Percentiles rank a stretch among this genome's conserved stretches.
phyloP scores from a whole-genome alignment of 2,888 invertebrate genomes.

The Coronaproctus castanopsis region DNA sequence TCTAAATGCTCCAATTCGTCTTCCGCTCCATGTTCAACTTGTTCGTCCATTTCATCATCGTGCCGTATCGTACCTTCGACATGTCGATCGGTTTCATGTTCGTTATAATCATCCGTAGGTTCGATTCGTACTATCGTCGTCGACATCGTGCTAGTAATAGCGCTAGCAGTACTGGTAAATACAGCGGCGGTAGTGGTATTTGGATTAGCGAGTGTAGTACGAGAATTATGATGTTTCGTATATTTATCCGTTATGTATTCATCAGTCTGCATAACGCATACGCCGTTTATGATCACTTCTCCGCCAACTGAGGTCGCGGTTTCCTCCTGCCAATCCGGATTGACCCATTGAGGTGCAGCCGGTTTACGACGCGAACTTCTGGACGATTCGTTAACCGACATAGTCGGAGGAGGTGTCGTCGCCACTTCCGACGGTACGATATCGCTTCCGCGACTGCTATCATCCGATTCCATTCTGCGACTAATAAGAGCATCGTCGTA shows the following conservation, averaged over 20 bases:
- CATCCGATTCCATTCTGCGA: conserved; percentile 19
- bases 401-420: conserved; percentile 14
- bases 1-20: no score
- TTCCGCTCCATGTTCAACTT: no score
- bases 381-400: conserved; percentile 16
- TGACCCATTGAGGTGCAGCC: conserved; percentile 93
- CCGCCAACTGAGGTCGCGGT: conserved; percentile 36
- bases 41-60: no score
- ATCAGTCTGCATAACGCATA: conserved; percentile 74
- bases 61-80: no score
- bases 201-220: no score
- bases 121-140: no score
- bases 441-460: conserved; percentile 19
- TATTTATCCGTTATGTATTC: conserved; percentile 27
- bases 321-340: conserved; percentile 72
- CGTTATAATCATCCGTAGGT: no score
- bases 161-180: no score
- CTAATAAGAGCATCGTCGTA: conserved; percentile 20
- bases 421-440: conserved; percentile 20
- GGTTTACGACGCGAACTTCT: conserved; percentile 59
- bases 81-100: no score
- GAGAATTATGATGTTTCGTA: no score
- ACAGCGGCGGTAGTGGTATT: not conserved
- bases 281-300: conserved; percentile 80
- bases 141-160: conserved; percentile 7